Base-by-base conservation (phyloP, 1,140 invertebrate genomes). In the Heliconius himera region DNA sequence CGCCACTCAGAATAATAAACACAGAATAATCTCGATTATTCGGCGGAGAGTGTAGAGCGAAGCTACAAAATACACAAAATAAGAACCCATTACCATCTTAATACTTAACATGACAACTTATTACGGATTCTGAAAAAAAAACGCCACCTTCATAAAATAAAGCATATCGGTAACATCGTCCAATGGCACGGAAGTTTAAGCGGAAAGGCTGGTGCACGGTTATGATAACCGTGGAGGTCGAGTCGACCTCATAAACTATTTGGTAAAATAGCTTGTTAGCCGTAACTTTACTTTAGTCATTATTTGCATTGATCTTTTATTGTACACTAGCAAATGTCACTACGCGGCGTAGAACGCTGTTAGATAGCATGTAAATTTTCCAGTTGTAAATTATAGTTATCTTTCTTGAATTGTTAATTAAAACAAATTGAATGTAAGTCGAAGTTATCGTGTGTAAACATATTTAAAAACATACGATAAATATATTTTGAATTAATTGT, bases 121-220 rank as follows among this genome's bases (percentile, higher is more conserved):
- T 6, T 29, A 16, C 4, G 29, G 60, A 16, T 66, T 26, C 11
- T 66, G 22, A 16, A 74, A 73, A 73, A 16, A 72, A 72, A 22
- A 20, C 13, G 13, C 6, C 49, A 20, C 29, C n/a, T 72, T 22
- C 70, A 72, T 41, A 38, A 41, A 36, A 72, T 66, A 72, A 38
- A 38, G 20, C 56, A 41, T 76, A 70, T 70, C 60, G 20, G 22
- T 29, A 46, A 38, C 29, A 70, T 70, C 56, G 38, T 56, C 22
- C 54, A n/a, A 33, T 76, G 41, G 51, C 70, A 70, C 78, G 87
- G 86, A 88, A 86, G 76, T 76, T 49, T 56, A 77, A 78, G 75
- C 82, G 84, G 85, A 85, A 83, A 83, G 75, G 81, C 79, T 70
- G 81, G 77, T 80, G 60, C 60, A 66, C 60, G 22, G 56, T 66